Evolutionary conservation across 2,888 invertebrate genomes (phyloP).

Genomic region (Disparrhopalites patrizii): DNA sequence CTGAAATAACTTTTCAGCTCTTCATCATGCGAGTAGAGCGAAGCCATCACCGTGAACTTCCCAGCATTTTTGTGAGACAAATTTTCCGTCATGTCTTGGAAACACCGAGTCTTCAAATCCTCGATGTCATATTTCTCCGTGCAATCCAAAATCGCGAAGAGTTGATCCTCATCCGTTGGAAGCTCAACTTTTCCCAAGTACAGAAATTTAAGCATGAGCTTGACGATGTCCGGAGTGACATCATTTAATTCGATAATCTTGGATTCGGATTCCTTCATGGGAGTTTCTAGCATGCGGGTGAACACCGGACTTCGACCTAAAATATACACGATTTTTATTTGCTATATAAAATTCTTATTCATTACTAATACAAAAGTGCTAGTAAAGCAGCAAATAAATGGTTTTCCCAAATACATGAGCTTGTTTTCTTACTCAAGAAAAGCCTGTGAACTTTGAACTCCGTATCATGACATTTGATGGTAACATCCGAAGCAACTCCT

Average conservation of each 20-base stretch:
- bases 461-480: no score
- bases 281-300: neutral
- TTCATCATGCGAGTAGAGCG: neutral
- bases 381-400: no score
- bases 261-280: neutral
- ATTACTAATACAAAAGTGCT: no score
- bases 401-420: no score
- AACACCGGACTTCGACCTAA: constrained; percentile 10
- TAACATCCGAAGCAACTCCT: no score
- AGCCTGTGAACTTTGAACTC: no score
- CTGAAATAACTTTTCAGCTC: neutral
- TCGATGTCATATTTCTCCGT: neutral
- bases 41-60: neutral
- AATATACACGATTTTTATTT: no score
- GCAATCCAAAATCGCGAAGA: neutral
- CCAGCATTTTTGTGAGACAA: neutral
- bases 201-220: neutral
- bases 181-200: neutral
- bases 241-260: neutral
- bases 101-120: neutral
- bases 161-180: neutral
- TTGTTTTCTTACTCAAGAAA: no score
- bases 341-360: no score
- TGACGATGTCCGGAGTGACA: neutral
- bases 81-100: neutral